phyloP scores from a whole-genome alignment of 2,888 invertebrate genomes.

The Drosophila fulvimacula region DNA sequence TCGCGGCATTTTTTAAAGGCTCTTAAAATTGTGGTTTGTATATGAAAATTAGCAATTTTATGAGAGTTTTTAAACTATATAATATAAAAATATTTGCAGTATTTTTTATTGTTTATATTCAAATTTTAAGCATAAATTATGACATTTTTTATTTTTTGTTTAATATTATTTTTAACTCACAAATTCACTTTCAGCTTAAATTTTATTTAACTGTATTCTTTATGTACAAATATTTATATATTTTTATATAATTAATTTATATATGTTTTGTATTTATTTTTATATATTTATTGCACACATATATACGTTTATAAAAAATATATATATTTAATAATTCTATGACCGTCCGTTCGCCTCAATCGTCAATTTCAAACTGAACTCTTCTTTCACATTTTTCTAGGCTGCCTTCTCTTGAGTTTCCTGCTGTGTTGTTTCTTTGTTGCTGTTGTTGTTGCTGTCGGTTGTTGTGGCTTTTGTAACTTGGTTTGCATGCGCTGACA shows the following conservation, averaged over 20 bases:
- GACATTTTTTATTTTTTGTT: background rate
- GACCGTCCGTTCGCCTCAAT: constrained; percentile 46
- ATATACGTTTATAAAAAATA: background rate
- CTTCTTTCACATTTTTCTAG: constrained; percentile 45
- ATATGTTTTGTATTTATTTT: background rate
- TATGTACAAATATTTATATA: background rate
- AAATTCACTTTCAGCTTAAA: background rate
- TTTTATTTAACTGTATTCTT: background rate
- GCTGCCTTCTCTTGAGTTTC: constrained; percentile 19
- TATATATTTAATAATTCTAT: constrained; percentile 10
- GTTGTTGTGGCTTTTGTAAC: constrained; percentile 48
- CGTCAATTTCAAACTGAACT: constrained; percentile 61
- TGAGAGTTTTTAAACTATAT: no score
- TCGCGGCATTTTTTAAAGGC: constrained; percentile 71
- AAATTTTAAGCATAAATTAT: background rate
- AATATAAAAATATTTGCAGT: background rate
- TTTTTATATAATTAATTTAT: background rate
- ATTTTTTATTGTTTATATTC: background rate
- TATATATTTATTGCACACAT: background rate
- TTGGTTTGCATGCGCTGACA: constrained; percentile 75
- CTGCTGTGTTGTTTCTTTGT: constrained; percentile 16
- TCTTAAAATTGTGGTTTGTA: no score
- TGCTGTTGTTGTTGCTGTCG: constrained; percentile 33
- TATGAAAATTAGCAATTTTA: no score
- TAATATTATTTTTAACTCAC: background rate